Evolutionary conservation across 2,113 vertebrate species (phyloP).

Genomic region (Aspidoscelis tigris): DNA sequence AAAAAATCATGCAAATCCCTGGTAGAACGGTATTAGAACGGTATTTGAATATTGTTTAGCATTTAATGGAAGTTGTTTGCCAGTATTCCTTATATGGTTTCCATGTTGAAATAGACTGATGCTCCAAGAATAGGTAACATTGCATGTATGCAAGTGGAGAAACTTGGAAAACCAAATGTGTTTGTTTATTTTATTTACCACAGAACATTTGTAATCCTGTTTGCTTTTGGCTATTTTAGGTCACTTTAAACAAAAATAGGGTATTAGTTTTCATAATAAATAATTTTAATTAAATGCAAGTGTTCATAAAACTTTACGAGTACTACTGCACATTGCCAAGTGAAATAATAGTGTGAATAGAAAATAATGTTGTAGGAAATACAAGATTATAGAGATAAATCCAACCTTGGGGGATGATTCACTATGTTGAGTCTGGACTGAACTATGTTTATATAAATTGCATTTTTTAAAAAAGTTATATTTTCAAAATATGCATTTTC

Average conservation of each 20-base stretch:
- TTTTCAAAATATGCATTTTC: conserved; percentile 24
- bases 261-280: neutral
- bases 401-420: neutral
- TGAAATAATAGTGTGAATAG: neutral
- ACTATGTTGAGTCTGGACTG: neutral
- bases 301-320: neutral
- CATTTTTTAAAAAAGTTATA: neutral
- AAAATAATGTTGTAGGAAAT: neutral
- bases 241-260: neutral
- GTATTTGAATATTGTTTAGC: neutral
- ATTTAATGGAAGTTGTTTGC: conserved; percentile 16
- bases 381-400: neutral
- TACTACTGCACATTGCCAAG: fast-evolving
- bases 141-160: neutral
- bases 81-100: conserved; percentile 26
- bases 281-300: neutral
- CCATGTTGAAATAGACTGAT: no score
- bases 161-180: neutral
- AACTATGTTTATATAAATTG: neutral
- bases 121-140: neutral
- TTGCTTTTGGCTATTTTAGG: no score
- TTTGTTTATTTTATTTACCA: no score
- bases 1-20: no score
- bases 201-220: no score
- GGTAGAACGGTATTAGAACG: no score